These are phyloP conservation scores for Cosmia pyralina DNA, from an alignment of 2,888 invertebrate genomes.

Conservation along the genomic window DNA sequence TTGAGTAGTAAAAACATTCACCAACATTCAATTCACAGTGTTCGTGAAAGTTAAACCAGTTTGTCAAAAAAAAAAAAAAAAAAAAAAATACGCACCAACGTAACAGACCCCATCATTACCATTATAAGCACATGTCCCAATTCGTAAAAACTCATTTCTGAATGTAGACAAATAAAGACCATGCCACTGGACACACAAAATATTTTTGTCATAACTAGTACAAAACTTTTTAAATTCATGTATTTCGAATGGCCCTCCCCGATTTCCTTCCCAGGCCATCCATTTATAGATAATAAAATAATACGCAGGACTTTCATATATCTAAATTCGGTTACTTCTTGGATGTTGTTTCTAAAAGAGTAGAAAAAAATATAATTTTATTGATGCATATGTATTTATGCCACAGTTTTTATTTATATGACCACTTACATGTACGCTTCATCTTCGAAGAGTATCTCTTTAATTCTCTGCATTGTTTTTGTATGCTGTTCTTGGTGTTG, in stretches of 20 bases:
- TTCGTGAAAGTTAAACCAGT: neutral
- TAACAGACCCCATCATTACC: neutral
- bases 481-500: neutral
- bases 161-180: neutral
- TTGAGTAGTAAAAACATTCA: no score
- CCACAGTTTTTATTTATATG: neutral
- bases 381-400: neutral
- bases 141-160: constrained; percentile 21
- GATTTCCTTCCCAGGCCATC: constrained; percentile 39
- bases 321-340: constrained; percentile 14
- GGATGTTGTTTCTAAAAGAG: constrained; percentile 19
- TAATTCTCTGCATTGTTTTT: constrained; percentile 20
- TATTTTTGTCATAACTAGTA: accelerated
- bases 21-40: neutral
- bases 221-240: neutral
- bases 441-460: constrained; percentile 2
- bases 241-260: constrained; percentile 14
- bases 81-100: constrained; percentile 27
- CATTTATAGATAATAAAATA: neutral
- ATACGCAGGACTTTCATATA: constrained; percentile 24
- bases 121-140: constrained; percentile 28
- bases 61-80: neutral
- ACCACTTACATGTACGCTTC: constrained; percentile 10
- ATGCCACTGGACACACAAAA: neutral
- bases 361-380: neutral